phyloP scores from a whole-genome alignment of 1,140 invertebrate species.

The Plectrocnemia conspersa region DNA sequence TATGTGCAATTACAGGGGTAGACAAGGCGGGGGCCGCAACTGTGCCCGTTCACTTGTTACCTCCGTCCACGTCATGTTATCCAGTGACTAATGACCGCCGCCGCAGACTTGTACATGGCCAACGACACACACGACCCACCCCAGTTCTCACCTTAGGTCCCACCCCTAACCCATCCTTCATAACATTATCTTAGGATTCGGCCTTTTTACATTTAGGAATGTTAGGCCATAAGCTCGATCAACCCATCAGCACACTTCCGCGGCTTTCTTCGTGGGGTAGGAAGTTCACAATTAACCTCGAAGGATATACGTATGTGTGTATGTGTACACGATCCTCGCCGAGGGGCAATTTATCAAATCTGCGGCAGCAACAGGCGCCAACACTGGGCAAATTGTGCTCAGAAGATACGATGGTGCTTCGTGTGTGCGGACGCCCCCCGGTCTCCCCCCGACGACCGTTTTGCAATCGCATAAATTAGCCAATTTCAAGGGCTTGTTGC shows the following conservation, averaged over 20 bases:
- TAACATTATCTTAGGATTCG: neutral
- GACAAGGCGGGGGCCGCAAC: constrained; percentile 16
- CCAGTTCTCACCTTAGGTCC: constrained; percentile 12
- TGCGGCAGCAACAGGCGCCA: constrained; percentile 4
- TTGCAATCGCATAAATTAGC: too few relatives aligned
- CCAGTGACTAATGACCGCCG: constrained; percentile 32
- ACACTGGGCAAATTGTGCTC: neutral
- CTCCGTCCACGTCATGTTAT: constrained; percentile 33
- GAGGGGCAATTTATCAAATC: constrained; percentile 8
- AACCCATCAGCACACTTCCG: neutral
- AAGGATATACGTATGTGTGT: constrained; percentile 1
- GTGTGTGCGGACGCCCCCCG: too few relatives aligned
- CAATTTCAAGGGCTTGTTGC: too few relatives aligned
- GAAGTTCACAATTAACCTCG: constrained; percentile 8
- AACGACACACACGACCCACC: neutral
- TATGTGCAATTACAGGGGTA: constrained; percentile 32
- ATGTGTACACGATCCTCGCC: too few relatives aligned
- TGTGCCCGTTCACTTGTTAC: constrained; percentile 30
- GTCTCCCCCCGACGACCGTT: too few relatives aligned
- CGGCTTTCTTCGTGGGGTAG: neutral
- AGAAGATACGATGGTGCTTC: too few relatives aligned
- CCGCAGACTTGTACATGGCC: constrained; percentile 21
- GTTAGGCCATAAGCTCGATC: neutral
- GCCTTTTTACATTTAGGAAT: neutral
- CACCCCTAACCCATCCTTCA: neutral